phyloP scores from a whole-genome alignment of 2,888 invertebrate species.

The Alitta virens region DNA sequence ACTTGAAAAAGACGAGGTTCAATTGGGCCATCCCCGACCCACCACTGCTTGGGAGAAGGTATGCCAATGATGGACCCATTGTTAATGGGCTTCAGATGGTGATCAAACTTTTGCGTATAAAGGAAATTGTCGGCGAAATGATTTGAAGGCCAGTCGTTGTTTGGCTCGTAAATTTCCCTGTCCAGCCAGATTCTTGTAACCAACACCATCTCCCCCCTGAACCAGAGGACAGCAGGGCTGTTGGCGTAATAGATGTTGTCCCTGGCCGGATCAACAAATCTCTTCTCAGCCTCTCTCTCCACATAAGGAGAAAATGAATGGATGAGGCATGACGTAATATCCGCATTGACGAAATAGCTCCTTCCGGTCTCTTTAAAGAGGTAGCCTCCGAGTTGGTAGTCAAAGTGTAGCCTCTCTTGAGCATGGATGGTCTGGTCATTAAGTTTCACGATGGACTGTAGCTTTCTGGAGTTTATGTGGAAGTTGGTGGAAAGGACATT shows the following conservation, averaged over 20 bases:
- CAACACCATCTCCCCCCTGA: constrained; percentile 28
- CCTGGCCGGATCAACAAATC: constrained; percentile 32
- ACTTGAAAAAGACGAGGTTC: constrained; percentile 33
- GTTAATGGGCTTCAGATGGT: constrained; percentile 28
- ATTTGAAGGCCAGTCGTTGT: constrained; percentile 33
- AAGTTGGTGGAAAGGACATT: neutral
- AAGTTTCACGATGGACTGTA: neutral
- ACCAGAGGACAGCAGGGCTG: constrained; percentile 36
- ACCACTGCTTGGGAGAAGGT: constrained; percentile 35
- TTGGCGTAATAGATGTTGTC: constrained; percentile 33
- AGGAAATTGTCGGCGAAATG: constrained; percentile 38
- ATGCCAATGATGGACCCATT: constrained; percentile 34
- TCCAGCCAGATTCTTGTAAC: constrained; percentile 36
- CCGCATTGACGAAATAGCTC: constrained; percentile 4
- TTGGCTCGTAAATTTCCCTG: constrained; percentile 32
- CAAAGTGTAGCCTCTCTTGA: neutral
- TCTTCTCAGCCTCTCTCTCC: constrained; percentile 29
- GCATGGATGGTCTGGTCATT: constrained; percentile 3
- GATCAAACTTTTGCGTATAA: constrained; percentile 34
- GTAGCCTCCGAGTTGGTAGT: constrained; percentile 21
- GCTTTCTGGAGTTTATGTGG: neutral
- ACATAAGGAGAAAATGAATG: constrained; percentile 36
- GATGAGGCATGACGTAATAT: constrained; percentile 22
- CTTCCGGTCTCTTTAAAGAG: constrained; percentile 27
- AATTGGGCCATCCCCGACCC: constrained; percentile 35